Evolutionary conservation across 2,888 invertebrate species (phyloP).

Genomic region (Timema podura): DNA sequence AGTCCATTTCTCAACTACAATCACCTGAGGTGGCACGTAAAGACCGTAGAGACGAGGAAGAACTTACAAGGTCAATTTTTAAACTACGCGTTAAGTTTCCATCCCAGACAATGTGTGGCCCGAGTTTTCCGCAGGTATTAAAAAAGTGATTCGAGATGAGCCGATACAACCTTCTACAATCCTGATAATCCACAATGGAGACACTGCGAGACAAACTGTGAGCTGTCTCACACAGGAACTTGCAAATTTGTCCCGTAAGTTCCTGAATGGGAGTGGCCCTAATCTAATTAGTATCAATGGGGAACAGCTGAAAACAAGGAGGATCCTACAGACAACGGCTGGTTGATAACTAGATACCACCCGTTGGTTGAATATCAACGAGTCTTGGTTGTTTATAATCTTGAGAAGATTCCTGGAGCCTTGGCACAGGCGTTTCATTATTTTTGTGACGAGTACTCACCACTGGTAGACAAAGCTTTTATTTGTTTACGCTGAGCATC

Average conservation of each 20-base stretch:
- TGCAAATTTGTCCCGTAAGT: background rate
- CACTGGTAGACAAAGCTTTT: conserved; percentile 18
- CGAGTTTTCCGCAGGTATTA: conserved; percentile 15
- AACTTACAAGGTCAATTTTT: no score
- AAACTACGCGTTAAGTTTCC: no score
- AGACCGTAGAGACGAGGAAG: no score
- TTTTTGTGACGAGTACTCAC: conserved; percentile 16
- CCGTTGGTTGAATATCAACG: conserved; percentile 6
- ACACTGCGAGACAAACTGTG: background rate
- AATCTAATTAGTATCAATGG: no score
- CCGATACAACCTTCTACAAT: conserved; percentile 10
- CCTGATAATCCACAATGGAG: conserved; percentile 7
- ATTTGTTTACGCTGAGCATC: conserved; percentile 15
- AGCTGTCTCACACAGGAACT: conserved; percentile 5
- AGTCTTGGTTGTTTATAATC: conserved; percentile 8
- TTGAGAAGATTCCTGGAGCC: conserved; percentile 12
- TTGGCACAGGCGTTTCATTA: conserved; percentile 11
- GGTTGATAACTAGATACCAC: background rate
- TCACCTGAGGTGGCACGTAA: no score
- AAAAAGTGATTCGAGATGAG: conserved; percentile 6
- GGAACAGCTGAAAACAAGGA: no score
- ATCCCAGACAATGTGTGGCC: conserved; percentile 3
- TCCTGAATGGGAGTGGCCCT: no score
- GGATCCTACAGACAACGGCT: conserved; percentile 6
- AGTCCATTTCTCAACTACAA: no score